phyloP scores from a whole-genome alignment of 2,113 vertebrate genomes.

The Phainopepla nitens region DNA sequence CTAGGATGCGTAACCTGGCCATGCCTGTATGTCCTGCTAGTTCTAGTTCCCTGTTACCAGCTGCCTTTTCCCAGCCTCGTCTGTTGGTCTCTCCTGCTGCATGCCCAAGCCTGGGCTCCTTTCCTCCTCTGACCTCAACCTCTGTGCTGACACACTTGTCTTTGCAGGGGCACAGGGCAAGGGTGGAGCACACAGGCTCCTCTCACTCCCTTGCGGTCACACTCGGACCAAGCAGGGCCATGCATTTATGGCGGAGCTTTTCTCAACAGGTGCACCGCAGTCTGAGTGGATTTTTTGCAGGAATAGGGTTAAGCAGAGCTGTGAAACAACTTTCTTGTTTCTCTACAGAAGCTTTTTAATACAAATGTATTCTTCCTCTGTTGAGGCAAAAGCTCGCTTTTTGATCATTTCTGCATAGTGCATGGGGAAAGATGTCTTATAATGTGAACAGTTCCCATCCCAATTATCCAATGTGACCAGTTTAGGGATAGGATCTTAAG shows the following conservation, averaged over 20 bases:
- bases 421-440: background rate
- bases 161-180: rapidly evolving
- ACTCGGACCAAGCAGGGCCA: rapidly evolving
- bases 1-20: background rate
- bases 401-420: background rate
- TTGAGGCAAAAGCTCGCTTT: background rate
- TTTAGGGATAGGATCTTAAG: background rate
- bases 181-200: background rate
- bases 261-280: rapidly evolving
- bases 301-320: background rate
- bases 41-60: background rate
- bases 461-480: rapidly evolving
- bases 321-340: background rate
- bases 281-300: background rate
- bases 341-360: background rate
- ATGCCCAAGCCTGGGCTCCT: background rate
- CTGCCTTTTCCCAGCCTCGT: rapidly evolving
- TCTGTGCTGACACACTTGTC: background rate
- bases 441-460: background rate
- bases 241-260: background rate
- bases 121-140: rapidly evolving
- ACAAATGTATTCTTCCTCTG: background rate
- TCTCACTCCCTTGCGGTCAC: rapidly evolving
- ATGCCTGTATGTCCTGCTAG: rapidly evolving
- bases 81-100: background rate